Evolutionary conservation across 2,888 invertebrate species (phyloP).

Genomic region (Lacanobia oleracea): DNA sequence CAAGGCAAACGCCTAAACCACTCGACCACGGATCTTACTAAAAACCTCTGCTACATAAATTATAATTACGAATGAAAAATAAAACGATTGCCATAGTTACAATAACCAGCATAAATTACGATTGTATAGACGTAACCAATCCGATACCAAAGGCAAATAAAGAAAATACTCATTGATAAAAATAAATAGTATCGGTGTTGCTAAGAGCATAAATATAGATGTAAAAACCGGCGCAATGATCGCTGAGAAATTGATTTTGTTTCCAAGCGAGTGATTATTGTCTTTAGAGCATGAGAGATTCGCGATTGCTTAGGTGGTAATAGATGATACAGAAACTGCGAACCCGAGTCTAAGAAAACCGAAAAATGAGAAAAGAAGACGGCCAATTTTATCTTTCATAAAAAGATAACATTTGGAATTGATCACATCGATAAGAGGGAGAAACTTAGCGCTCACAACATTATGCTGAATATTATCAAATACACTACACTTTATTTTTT

Average conservation of each 20-base stretch:
- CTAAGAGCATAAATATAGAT: constrained; percentile 51
- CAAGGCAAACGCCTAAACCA: too few species aligned
- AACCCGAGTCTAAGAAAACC: background rate
- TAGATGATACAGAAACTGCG: background rate
- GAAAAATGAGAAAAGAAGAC: background rate
- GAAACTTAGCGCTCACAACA: background rate
- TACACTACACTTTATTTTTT: too few species aligned
- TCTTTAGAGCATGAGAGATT: constrained; percentile 24
- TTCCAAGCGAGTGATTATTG: constrained; percentile 54
- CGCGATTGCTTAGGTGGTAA: constrained; percentile 16
- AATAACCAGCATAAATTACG: constrained; percentile 26
- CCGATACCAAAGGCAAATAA: constrained; percentile 33
- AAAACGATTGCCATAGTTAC: constrained; percentile 3
- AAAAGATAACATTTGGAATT: background rate
- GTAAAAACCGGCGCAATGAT: constrained; percentile 49
- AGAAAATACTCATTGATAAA: constrained; percentile 46
- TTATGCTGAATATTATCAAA: too few species aligned
- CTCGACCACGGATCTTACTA: too few species aligned
- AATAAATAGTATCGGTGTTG: constrained; percentile 46
- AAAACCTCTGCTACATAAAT: background rate
- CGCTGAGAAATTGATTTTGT: constrained; percentile 63
- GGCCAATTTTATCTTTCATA: background rate
- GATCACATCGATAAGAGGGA: background rate
- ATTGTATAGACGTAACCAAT: constrained; percentile 24
- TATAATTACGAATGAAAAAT: background rate